Percentiles rank a stretch among this genome's conserved stretches.
These are phyloP conservation scores for Halcyon badia DNA, from an alignment of 2,797 vertebrate species.

Conservation along the genomic window DNA sequence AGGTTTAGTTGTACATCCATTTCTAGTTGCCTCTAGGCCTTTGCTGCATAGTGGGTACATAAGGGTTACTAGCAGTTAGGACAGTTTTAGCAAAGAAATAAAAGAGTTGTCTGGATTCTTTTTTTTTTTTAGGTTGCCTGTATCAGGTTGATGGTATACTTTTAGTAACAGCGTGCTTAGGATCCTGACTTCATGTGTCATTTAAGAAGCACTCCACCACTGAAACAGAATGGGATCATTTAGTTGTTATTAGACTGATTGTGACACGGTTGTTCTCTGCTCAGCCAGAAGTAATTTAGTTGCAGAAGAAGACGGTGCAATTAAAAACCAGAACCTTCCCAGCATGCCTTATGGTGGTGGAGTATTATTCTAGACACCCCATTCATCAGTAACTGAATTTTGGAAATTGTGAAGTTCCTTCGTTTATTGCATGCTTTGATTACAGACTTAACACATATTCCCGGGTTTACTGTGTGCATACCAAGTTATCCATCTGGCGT, in stretches of 20 bases:
- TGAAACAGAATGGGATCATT: neutral
- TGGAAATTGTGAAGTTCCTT: neutral
- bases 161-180: neutral
- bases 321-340: neutral
- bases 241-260: neutral
- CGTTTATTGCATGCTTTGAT: neutral
- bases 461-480: neutral
- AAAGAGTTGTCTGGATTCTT: neutral
- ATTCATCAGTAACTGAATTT: neutral
- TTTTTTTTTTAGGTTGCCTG: neutral
- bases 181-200: neutral
- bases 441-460: neutral
- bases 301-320: neutral
- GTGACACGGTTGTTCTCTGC: neutral
- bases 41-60: neutral
- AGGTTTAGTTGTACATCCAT: neutral
- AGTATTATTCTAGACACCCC: neutral
- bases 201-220: neutral
- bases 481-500: accelerated
- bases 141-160: neutral
- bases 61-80: neutral
- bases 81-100: neutral
- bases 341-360: accelerated
- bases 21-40: neutral
- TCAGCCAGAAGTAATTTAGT: neutral